phyloP scores from a whole-genome alignment of 2,888 invertebrate genomes.

The Rosalia funebris region DNA sequence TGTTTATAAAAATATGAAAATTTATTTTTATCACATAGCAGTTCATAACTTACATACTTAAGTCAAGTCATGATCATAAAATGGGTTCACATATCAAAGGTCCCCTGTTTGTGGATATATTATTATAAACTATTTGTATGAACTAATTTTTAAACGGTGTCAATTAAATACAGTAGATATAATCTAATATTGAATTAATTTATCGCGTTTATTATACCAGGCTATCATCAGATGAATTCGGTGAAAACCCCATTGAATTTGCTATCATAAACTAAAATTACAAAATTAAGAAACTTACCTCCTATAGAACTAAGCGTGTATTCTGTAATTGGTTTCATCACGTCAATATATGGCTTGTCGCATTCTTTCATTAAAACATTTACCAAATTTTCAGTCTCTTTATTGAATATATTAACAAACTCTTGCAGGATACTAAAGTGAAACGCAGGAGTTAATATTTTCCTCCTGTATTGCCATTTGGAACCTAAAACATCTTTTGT shows the following conservation, averaged over 20 bases:
- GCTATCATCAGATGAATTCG: no score
- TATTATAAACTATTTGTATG: neutral
- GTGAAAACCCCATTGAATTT: no score
- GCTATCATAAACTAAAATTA: no score
- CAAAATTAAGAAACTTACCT: slow-evolving; percentile 29
- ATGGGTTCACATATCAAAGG: no score
- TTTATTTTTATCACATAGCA: no score
- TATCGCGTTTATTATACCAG: no score
- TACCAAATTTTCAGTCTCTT: slow-evolving; percentile 40
- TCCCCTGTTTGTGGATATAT: neutral
- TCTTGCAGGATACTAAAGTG: slow-evolving; percentile 45
- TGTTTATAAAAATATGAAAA: no score
- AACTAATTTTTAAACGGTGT: neutral
- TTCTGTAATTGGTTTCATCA: slow-evolving; percentile 39
- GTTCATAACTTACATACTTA: no score
- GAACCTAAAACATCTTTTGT: slow-evolving; percentile 33
- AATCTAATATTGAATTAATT: no score
- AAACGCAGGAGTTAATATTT: slow-evolving; percentile 46
- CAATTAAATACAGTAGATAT: no score
- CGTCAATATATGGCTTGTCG: slow-evolving; percentile 32
- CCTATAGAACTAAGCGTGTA: slow-evolving; percentile 42
- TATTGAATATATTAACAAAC: slow-evolving; percentile 42
- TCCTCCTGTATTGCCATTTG: slow-evolving; percentile 44
- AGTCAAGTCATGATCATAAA: no score
- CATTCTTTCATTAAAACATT: slow-evolving; percentile 25